Evolutionary conservation across 1,140 invertebrate species (phyloP), one percentile per base, ranked within the genome.

Genomic region (Caenorhabditis tropicalis): DNA sequence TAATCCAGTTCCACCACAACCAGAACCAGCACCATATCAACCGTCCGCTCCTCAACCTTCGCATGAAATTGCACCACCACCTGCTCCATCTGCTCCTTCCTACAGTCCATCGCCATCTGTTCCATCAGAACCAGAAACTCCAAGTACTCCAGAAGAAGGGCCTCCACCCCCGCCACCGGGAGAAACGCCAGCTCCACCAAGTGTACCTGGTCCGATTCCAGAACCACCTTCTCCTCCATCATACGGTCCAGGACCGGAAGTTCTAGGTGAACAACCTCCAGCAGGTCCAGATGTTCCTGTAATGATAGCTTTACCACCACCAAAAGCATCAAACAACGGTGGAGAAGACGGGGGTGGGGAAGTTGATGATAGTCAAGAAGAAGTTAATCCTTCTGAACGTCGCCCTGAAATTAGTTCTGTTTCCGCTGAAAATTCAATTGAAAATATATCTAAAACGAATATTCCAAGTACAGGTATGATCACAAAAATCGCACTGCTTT

Each of bases 381-480:
- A 74, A 74, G 65, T 74, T 3, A 74, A 43, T 74, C 65, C 65
- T 19, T 74, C 65, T 39, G 65, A 74, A 39, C 65, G 65, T 43
- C 65, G 65, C 24, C 65, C 65, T 46, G 65, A 74, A 43, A 39
- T 74, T 74, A 74, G 65, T 74, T 74, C 65, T 33, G 24, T 74
- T 74, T 74, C 65, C 12, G 36, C 21, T 12, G 65, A 74, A 43
- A 74, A 74, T 10, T 74, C 65, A 0, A 10, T 74, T 43, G 65
- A 74, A 74, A 74, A 74, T 43, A 74, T 74, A 24, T 74, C 65
- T 6, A 43, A 74, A 74, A 39, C 36, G 21, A 24, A 74, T 9
- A 10, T 24, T 19, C 12, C 65, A 16, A n/a, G n/a, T n/a, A 27
- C 65, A 74, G 65, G 65, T 74, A 74, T 74, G 65, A n/a, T 3